These are phyloP conservation scores for Brachypterus glaber DNA, from an alignment of 2,888 invertebrate species.

Conservation along the genomic window DNA sequence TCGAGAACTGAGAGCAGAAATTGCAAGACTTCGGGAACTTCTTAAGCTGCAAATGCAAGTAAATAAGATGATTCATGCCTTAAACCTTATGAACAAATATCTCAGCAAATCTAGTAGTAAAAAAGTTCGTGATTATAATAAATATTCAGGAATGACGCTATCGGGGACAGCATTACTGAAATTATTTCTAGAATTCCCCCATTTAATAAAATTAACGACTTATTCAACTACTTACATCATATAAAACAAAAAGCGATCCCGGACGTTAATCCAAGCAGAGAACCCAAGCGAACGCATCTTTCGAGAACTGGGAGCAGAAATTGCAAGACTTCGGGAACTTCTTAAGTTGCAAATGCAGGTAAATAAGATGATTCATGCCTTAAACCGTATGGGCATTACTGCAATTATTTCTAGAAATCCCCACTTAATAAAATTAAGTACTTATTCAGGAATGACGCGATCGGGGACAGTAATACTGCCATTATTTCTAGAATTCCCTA, in stretches of 20 bases:
- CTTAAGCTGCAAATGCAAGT: constrained; percentile 36
- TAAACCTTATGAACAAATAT: not conserved
- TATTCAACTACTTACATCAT: too few relatives aligned
- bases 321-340: constrained; percentile 46
- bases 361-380: constrained; percentile 10
- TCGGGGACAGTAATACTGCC: too few relatives aligned
- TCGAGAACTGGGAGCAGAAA: constrained; percentile 48
- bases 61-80: constrained; percentile 10
- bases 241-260: too few relatives aligned
- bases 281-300: constrained; percentile 51
- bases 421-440: too few relatives aligned
- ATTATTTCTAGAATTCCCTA: too few relatives aligned
- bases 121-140: not conserved
- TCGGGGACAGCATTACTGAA: too few relatives aligned
- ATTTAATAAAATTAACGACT: too few relatives aligned
- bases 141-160: not conserved
- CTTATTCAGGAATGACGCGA: too few relatives aligned
- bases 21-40: constrained; percentile 46
- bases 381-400: not conserved
- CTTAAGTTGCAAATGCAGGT: constrained; percentile 36
- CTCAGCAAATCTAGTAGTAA: constrained; percentile 1
- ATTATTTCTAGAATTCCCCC: too few relatives aligned
- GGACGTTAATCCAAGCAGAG: constrained; percentile 51
- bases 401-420: too few relatives aligned
- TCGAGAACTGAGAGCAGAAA: constrained; percentile 48